Percentiles rank a stretch among this genome's conserved stretches.
Conservation (phyloP, 2,797 vertebrate genomes). For the Rhinogobio ventralis region DNA sequence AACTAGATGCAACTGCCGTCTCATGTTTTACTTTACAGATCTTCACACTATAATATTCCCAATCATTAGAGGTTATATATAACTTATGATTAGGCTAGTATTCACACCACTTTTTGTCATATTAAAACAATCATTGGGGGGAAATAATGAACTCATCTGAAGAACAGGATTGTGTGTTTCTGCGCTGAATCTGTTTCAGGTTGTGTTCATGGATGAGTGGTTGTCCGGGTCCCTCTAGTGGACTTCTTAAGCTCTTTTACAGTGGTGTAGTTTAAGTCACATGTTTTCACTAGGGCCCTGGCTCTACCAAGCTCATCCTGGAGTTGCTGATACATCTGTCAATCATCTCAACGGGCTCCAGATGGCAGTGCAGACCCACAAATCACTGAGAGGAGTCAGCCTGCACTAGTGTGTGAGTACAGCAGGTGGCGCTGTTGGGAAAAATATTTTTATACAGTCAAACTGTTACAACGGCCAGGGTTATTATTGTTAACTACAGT, state of each 20-base stretch:
- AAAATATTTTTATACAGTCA: background rate
- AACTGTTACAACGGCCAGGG: background rate
- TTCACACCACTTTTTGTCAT: too few species aligned
- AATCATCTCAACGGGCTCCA: background rate
- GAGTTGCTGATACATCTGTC: background rate
- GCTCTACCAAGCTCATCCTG: background rate
- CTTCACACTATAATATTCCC: too few species aligned
- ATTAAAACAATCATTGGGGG: too few species aligned
- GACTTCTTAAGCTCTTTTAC: background rate
- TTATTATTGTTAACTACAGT: background rate
- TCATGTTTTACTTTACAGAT: too few species aligned
- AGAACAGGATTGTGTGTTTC: background rate
- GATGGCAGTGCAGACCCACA: background rate
- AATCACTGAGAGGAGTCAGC: too few species aligned
- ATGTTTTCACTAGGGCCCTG: background rate
- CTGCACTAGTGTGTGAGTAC: background rate
- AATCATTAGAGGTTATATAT: too few species aligned
- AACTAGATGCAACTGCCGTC: too few species aligned
- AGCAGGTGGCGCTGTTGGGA: background rate
- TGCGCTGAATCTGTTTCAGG: background rate
- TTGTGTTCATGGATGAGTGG: background rate
- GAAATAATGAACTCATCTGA: too few species aligned
- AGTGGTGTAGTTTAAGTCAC: background rate
- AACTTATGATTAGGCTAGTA: too few species aligned
- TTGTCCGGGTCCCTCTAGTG: background rate